phyloP scores from a whole-genome alignment of 2,113 vertebrate species.

The Leptosomus discolor region DNA sequence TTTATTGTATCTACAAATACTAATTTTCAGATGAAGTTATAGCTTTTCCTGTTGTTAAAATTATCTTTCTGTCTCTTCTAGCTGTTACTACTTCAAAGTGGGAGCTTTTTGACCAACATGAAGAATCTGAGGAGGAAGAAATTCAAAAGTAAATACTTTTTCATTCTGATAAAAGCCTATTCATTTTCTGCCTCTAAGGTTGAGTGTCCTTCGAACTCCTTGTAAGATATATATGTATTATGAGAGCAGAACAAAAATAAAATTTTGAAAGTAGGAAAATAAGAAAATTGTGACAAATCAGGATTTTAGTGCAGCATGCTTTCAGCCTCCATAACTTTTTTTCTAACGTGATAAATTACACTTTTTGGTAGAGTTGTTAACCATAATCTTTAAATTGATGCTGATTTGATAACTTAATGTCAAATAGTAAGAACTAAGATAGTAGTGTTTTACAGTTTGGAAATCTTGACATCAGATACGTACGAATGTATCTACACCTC shows the following conservation, averaged over 20 bases:
- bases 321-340: neutral
- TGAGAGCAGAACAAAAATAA: neutral
- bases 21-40: neutral
- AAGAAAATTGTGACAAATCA: neutral
- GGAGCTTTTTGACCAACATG: slow-evolving; percentile 94
- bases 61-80: slow-evolving; percentile 45
- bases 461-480: neutral
- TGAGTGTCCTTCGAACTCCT: neutral
- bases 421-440: neutral
- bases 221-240: neutral
- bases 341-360: neutral
- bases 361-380: neutral
- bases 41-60: neutral
- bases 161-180: neutral
- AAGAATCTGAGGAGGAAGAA: slow-evolving; percentile 86
- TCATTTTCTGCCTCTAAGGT: neutral
- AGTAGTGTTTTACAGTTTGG: neutral
- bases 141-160: slow-evolving; percentile 81
- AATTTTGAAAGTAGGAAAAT: neutral
- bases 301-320: neutral
- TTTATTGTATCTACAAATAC: neutral
- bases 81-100: slow-evolving; percentile 98
- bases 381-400: neutral
- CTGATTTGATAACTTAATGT: neutral
- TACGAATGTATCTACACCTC: neutral